Base-by-base conservation (phyloP, 2,113 vertebrate species). In the Panurus biarmicus region DNA sequence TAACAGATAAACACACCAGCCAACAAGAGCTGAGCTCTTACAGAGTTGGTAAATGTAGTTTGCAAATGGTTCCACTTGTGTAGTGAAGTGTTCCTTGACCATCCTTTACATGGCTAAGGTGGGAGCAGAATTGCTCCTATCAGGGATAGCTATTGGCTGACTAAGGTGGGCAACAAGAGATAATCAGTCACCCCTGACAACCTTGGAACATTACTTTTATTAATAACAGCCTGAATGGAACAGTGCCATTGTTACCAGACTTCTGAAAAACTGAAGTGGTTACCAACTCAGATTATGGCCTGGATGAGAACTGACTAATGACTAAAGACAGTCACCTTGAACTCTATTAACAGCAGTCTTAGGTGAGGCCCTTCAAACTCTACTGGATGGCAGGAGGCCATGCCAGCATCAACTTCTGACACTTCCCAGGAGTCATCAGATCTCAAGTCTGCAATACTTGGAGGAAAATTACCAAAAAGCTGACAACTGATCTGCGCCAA, bases 161-260 rank as follows among this genome's bases (percentile, higher is more conserved):
- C 21, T 25, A 12, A 64, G 42, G 42, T 31, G 20, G 14, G 70
- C 31, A 79, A 35, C 8, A 42, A 54, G 54, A 42, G 18, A 14
- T 16, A 19, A 26, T 47, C 54, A 47, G 25, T 54, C 40, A 69
- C 12, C 22, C 6, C 25, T 47, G 40, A 47, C 25, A 75, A 40
- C 35, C 25, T 54, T 40, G 35, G 29, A 31, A 40, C 24, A 12
- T 14, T 20, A 36, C 10, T 57, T 12, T 8, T 13, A 53, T 53
- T 45, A 40, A 81, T 18, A 20, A 67, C 11, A 67, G 14, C 28
- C 23, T 24, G 33, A 53, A 29, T 53, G 24, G 14, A 60, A 17
- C 0, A 0, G 24, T 38, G 17, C 9, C 20, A 8, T 25, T 38
- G 11, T 2, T 31, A 60, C 29, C 61, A 67, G 29, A 25, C 40